These are phyloP conservation scores for Brachirus orientalis DNA, from an alignment of 2,113 vertebrate genomes.

Conservation along the genomic window DNA sequence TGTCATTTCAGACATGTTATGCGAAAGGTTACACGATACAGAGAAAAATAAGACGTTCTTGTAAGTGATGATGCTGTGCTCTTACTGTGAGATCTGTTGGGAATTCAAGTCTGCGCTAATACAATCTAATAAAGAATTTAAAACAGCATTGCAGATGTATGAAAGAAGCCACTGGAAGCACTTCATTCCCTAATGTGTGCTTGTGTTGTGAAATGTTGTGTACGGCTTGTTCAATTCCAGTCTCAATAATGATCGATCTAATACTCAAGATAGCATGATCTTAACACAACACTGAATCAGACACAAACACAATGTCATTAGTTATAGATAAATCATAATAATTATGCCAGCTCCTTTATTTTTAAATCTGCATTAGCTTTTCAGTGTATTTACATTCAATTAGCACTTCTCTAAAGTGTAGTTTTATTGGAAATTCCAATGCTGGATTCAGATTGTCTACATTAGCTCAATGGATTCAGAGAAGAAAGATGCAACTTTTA, in stretches of 20 bases:
- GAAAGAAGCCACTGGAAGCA: slow-evolving; percentile 1
- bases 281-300: too few species aligned
- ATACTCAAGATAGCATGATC: too few species aligned
- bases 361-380: too few species aligned
- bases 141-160: background rate
- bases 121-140: slow-evolving; percentile 18
- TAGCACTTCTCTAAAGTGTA: too few species aligned
- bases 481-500: background rate
- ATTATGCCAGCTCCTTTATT: too few species aligned
- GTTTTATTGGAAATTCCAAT: background rate
- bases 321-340: too few species aligned
- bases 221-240: slow-evolving; percentile 1
- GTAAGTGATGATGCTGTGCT: slow-evolving; percentile 11
- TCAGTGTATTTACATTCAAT: too few species aligned
- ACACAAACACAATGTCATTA: too few species aligned
- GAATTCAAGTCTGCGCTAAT: slow-evolving; percentile 26
- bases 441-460: background rate
- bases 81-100: background rate
- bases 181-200: slow-evolving; percentile 10
- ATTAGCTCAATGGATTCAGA: background rate
- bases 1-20: slow-evolving; percentile 36
- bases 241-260: too few species aligned
- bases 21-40: slow-evolving; percentile 26
- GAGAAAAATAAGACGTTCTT: background rate
- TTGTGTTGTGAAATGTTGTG: slow-evolving; percentile 10